A percentile compares a stretch with the other conserved stretches of the same genome.
phyloP scores from a whole-genome alignment of 1,140 invertebrate genomes.

The Penaeus chinensis region DNA sequence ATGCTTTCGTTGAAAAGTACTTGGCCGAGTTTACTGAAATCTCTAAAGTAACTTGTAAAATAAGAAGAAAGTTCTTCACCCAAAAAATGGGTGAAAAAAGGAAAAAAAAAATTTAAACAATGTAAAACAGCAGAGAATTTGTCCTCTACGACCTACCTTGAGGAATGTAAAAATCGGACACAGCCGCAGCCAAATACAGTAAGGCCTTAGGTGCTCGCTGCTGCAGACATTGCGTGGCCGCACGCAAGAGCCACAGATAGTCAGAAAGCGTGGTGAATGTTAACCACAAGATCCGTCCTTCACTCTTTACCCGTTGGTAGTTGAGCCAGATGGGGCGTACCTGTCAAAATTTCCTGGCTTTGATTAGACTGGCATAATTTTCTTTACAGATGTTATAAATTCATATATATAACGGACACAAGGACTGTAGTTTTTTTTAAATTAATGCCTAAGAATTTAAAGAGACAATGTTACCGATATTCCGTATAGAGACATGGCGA shows the following conservation, averaged over 20 bases:
- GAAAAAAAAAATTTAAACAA: not conserved
- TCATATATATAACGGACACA: no score
- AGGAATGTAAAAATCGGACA: constrained; percentile 98
- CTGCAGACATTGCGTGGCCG: constrained; percentile 81
- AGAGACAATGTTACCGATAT: no score
- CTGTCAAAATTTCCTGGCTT: not conserved
- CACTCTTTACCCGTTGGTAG: constrained; percentile 54
- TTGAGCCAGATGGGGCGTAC: constrained; percentile 41
- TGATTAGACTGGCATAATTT: no score
- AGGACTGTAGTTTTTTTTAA: no score
- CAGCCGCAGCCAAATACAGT: constrained; percentile 95
- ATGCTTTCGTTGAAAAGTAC: no score
- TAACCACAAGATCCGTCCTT: constrained; percentile 77
- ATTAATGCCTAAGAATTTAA: no score
- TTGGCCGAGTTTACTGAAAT: no score
- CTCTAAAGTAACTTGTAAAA: no score
- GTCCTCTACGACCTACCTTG: constrained; percentile 27
- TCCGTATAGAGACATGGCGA: no score
- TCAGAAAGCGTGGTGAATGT: constrained; percentile 88
- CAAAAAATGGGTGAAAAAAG: not conserved
- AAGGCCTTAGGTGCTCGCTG: constrained; percentile 78
- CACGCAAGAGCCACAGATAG: constrained; percentile 91
- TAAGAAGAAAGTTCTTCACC: not conserved
- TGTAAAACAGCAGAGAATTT: no score
- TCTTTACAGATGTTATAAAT: no score